Base-by-base conservation (phyloP, 1,140 invertebrate species). In the Mesaphorura yosii region DNA sequence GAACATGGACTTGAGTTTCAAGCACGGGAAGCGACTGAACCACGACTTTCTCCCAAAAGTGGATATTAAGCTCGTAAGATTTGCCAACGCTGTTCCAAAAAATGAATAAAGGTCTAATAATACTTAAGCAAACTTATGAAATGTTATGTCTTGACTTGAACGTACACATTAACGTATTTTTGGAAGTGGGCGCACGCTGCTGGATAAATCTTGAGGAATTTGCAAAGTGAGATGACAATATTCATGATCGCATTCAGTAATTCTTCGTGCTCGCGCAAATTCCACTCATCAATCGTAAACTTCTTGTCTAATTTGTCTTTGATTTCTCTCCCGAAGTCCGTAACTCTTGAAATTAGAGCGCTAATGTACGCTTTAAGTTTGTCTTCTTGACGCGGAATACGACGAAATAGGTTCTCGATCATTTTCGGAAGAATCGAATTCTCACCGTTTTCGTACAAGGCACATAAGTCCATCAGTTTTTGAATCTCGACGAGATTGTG, bases 401-500 rank as follows among this genome's bases (percentile, higher is more conserved):
- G 60, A 28, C 63, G 65, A 51, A 76, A 73, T 23, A 76, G 68
- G 55, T 74, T 75, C 10, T 62, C 61, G 3, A 76, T 62, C 69
- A 76, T 73, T 57, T 73, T 73, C 2, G 59, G 45, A 22, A 75
- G 58, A 10, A 75, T 44, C 1, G 57, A 46, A 19, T 61, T 51
- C 53, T 74, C 73, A 2, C 61, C 65, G n/a, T 51, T 38, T 1
- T 69, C 70, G 66, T 72, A 77, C 19, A 76, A 46, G 19, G 66
- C 66, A 65, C 72, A 73, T 3, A 77, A 47, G 46, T 75, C 73
- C 57, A 76, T 63, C n/a, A 77, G 49, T 60, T 75, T 76, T 45
- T 73, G 71, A 48, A 76, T 66, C 59, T 76, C 74, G 62, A 76
- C 71, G n/a, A 76, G 58, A 61, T 70, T 73, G 53, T 75, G 72